Evolutionary conservation across 2,888 invertebrate genomes (phyloP).

Genomic region (Epistrophella euchroma): DNA sequence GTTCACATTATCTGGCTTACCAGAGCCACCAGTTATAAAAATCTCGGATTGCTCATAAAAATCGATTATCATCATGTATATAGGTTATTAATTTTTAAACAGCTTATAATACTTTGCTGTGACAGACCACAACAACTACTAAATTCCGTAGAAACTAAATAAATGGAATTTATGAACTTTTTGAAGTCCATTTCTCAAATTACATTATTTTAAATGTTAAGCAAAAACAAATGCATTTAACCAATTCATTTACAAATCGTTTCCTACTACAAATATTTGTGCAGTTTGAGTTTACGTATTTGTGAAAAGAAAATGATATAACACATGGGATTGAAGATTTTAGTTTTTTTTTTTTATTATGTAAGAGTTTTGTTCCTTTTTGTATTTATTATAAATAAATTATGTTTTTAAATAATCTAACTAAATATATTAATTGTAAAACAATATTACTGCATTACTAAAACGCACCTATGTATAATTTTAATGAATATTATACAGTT

Average conservation of each 20-base stretch:
- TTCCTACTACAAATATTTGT: not conserved
- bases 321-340: no score
- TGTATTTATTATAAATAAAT: no score
- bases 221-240: not conserved
- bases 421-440: no score
- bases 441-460: no score
- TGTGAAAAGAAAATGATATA: not conserved
- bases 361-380: no score
- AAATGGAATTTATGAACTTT: not conserved
- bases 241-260: not conserved
- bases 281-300: not conserved
- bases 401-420: no score
- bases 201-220: not conserved
- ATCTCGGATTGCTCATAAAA: constrained; percentile 89
- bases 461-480: no score
- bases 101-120: not conserved
- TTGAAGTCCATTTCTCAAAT: not conserved
- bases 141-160: not conserved
- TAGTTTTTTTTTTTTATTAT: no score
- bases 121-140: constrained; percentile 16
- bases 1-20: constrained; percentile 77
- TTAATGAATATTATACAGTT: no score
- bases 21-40: constrained; percentile 93
- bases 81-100: not conserved
- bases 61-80: constrained; percentile 84